These are phyloP conservation scores for Gallinago jamesoni DNA, from an alignment of 2,113 vertebrate species.

Conservation along the genomic window DNA sequence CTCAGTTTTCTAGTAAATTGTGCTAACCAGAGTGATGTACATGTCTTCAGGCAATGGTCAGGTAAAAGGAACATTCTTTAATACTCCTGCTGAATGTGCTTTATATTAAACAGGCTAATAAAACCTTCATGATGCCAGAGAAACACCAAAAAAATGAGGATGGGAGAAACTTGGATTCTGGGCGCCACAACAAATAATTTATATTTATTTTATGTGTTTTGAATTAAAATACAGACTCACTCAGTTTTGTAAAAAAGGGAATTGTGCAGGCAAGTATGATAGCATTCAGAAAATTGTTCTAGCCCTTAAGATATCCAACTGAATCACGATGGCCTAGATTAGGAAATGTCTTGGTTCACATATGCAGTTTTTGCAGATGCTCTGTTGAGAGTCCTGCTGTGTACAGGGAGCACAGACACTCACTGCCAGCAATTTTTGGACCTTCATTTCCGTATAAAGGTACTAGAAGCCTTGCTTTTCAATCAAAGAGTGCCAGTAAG, in stretches of 20 bases:
- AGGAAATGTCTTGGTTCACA: not conserved
- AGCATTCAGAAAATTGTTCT: not conserved
- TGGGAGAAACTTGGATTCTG: not conserved
- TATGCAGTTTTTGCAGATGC: not conserved
- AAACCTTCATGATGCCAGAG: not conserved
- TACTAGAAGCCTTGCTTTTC: not conserved
- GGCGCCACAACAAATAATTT: not conserved
- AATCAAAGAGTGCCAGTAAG: not conserved
- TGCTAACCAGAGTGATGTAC: not conserved
- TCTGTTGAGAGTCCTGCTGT: not conserved
- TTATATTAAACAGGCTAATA: not conserved
- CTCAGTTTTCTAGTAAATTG: not conserved
- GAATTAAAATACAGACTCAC: not conserved
- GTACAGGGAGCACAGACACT: accelerated
- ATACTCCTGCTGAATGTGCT: not conserved
- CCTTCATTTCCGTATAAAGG: accelerated
- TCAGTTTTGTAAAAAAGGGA: not conserved
- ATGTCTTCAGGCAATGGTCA: not conserved
- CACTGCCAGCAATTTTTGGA: not conserved
- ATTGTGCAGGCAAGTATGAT: not conserved
- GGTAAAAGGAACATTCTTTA: not conserved
- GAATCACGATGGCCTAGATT: not conserved
- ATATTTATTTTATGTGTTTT: not conserved
- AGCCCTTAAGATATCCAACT: not conserved
- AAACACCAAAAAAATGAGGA: not conserved